These are phyloP conservation scores for Tapirus terrestris DNA, from an alignment of 2,113 vertebrate genomes.

Conservation along the genomic window DNA sequence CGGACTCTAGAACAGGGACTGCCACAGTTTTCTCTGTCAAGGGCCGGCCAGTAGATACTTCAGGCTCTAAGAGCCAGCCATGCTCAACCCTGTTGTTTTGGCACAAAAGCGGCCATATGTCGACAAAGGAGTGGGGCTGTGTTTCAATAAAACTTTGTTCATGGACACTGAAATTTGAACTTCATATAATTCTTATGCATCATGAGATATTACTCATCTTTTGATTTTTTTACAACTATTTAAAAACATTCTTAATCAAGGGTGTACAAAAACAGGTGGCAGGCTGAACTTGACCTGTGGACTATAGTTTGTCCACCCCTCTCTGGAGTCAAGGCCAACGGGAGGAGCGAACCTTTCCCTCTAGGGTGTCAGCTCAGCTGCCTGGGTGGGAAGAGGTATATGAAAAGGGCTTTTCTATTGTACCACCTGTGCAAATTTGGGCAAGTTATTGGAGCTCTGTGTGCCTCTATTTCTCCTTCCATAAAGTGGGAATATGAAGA, in stretches of 20 bases:
- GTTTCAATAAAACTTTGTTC: constrained; percentile 7
- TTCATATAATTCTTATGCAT: background rate
- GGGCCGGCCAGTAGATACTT: background rate
- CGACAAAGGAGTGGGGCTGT: background rate
- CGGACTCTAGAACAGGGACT: background rate
- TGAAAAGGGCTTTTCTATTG: background rate
- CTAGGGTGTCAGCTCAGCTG: background rate
- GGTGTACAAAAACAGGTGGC: background rate
- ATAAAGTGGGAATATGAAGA: background rate
- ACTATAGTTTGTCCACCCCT: too few species aligned
- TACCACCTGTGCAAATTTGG: background rate
- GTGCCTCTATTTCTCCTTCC: background rate
- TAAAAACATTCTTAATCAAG: background rate
- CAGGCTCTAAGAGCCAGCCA: background rate
- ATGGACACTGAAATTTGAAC: background rate
- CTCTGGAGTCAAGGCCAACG: background rate
- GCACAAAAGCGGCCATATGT: background rate
- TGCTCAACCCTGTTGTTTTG: too few species aligned
- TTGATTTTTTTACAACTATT: background rate
- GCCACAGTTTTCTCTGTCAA: background rate
- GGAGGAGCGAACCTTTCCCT: background rate
- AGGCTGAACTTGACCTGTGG: background rate
- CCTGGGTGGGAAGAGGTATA: background rate
- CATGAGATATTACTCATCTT: background rate
- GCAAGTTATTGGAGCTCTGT: background rate